phyloP scores from a whole-genome alignment of 1,140 invertebrate species.

The Euwallacea similis region DNA sequence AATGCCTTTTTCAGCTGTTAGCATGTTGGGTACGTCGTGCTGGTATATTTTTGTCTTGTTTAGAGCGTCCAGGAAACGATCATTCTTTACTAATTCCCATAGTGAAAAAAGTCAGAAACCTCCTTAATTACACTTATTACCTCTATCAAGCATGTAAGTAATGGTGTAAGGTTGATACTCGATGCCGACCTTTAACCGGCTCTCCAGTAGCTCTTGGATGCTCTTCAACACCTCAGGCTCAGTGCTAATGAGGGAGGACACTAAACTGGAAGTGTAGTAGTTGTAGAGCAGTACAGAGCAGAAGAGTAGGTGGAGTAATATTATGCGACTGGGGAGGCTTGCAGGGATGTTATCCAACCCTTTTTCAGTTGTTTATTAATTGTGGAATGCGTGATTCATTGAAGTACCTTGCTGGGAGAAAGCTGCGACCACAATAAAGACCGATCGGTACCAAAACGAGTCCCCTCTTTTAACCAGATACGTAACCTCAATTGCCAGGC shows the following conservation, averaged over 20 bases:
- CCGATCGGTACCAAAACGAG: conserved; percentile 6
- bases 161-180: conserved; percentile 43
- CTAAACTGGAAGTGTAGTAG: conserved; percentile 53
- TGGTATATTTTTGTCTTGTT: conserved; percentile 37
- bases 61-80: conserved; percentile 19
- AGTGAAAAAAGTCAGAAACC: neutral
- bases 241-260: conserved; percentile 49
- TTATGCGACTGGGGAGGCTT: conserved; percentile 44
- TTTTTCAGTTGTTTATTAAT: neutral
- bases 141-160: conserved; percentile 39
- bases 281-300: conserved; percentile 51
- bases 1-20: conserved; percentile 37
- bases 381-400: too few relatives aligned
- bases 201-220: conserved; percentile 43
- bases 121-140: neutral
- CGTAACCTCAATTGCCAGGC: conserved; percentile 35
- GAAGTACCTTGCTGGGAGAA: conserved; percentile 40
- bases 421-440: conserved; percentile 36
- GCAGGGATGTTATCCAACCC: conserved; percentile 37
- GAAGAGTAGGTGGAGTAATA: conserved; percentile 48
- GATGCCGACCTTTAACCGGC: conserved; percentile 42
- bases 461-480: conserved; percentile 21
- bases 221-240: conserved; percentile 40
- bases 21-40: conserved; percentile 18
- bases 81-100: conserved; percentile 25